These are phyloP conservation scores for Microcaecilia unicolor DNA, from an alignment of 2,797 vertebrate species.

Conservation along the genomic window DNA sequence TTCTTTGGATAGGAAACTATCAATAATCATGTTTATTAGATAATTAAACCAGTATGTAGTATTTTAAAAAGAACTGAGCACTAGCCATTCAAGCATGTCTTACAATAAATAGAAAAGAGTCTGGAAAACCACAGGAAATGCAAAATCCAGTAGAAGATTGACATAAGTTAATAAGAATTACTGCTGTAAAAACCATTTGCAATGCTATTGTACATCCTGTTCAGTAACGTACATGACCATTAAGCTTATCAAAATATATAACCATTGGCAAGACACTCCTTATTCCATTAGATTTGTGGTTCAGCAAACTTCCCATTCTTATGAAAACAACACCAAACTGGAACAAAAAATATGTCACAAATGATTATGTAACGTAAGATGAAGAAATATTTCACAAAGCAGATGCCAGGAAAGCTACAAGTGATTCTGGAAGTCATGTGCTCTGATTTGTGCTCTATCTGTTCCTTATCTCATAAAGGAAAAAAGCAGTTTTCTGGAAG, in stretches of 20 bases:
- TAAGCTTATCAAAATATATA: background rate
- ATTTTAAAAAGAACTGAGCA: too few relatives aligned
- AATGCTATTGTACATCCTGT: constrained; percentile 7
- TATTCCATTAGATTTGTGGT: constrained; percentile 24
- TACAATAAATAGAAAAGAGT: too few relatives aligned
- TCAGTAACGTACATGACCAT: constrained; percentile 16
- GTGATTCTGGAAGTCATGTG: too few relatives aligned
- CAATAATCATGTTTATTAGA: too few relatives aligned
- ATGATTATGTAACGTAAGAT: constrained; percentile 37
- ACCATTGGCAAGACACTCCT: constrained; percentile 1
- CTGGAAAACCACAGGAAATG: constrained; percentile 20
- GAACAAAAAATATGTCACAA: constrained; percentile 43
- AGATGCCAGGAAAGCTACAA: too few relatives aligned
- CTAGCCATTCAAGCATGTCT: too few relatives aligned
- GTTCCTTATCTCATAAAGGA: constrained; percentile 16
- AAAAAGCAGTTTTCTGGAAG: constrained; percentile 25
- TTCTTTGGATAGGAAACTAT: too few relatives aligned
- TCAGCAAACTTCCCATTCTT: too few relatives aligned
- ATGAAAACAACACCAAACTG: constrained; percentile 38
- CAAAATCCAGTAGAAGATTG: constrained; percentile 1
- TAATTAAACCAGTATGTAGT: too few relatives aligned
- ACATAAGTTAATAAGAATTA: constrained; percentile 11
- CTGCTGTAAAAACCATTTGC: constrained; percentile 2
- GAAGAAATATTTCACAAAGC: constrained; percentile 48
- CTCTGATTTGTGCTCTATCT: too few relatives aligned